Percentiles rank a stretch among this genome's conserved stretches.
Conservation (phyloP, 2,888 invertebrate genomes). For the Andrena hattorfiana region DNA sequence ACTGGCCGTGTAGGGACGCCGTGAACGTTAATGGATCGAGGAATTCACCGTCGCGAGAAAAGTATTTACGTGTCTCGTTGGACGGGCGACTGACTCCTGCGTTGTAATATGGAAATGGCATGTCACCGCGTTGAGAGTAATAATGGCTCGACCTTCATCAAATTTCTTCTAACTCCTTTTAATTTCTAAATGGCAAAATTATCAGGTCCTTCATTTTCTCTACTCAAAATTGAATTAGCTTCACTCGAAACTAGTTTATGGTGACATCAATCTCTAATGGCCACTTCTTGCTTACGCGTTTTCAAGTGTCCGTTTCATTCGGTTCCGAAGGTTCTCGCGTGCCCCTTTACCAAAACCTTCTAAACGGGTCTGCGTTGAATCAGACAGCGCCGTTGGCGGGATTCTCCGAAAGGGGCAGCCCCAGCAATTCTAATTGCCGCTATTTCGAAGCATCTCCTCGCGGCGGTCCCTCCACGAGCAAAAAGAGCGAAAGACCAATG, state of each 20-base stretch:
- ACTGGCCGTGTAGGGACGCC: conserved; percentile 22
- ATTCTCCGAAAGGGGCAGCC: conserved; percentile 54
- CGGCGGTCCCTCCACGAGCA: conserved; percentile 36
- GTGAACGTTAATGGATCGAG: conserved; percentile 41
- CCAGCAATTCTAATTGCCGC: conserved; percentile 74
- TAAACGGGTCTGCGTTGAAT: conserved; percentile 17
- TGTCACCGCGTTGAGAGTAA: not conserved
- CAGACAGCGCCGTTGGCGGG: conserved; percentile 61
- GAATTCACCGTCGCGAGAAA: conserved; percentile 13
- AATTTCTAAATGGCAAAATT: not conserved
- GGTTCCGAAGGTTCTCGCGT: not conserved
- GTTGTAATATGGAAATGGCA: not conserved
- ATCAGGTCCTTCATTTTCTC: not conserved
- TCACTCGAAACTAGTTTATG: no score
- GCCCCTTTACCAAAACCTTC: not conserved
- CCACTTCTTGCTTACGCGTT: no score
- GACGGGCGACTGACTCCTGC: not conserved
- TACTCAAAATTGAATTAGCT: not conserved
- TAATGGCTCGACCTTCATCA: not conserved
- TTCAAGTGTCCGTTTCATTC: no score
- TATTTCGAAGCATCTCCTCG: conserved; percentile 66
- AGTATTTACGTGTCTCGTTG: conserved; percentile 16
- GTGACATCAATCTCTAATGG: no score
- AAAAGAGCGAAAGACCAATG: conserved; percentile 54
- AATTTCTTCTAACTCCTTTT: not conserved